phyloP scores from a whole-genome alignment of 2,888 invertebrate species.

The Dione vanillae region DNA sequence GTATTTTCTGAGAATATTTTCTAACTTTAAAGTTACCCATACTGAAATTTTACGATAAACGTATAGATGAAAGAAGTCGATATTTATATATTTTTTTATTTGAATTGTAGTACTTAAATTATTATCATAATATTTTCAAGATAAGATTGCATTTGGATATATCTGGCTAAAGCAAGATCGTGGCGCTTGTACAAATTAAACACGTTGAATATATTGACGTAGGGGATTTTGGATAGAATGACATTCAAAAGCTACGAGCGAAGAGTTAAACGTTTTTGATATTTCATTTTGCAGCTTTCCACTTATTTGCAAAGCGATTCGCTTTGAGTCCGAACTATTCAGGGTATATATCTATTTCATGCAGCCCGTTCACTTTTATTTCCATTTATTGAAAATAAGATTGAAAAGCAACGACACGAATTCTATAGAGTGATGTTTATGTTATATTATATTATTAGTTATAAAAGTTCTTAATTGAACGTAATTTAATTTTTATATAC shows the following conservation, averaged over 20 bases:
- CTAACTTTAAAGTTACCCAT: too few species aligned
- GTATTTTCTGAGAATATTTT: too few species aligned
- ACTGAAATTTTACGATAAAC: too few species aligned
- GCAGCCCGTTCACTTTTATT: conserved; percentile 13
- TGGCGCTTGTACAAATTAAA: not conserved
- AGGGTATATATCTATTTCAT: conserved; percentile 4
- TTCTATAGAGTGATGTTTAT: not conserved
- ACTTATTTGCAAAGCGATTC: conserved; percentile 23
- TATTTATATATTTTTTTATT: not conserved
- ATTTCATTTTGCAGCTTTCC: conserved; percentile 25
- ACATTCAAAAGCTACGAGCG: conserved; percentile 14
- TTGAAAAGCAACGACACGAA: not conserved
- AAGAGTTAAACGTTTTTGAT: conserved; percentile 23
- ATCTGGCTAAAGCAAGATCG: not conserved
- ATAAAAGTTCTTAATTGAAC: not conserved
- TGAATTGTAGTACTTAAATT: not conserved
- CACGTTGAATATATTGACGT: conserved; percentile 9
- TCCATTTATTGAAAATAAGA: conserved; percentile 15
- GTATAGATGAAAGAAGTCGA: not conserved
- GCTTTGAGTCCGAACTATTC: conserved; percentile 25
- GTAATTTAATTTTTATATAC: too few species aligned
- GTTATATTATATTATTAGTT: not conserved
- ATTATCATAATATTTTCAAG: not conserved
- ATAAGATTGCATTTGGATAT: not conserved
- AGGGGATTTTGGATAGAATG: conserved; percentile 21